A percentile compares a stretch with the other conserved stretches of the same genome.
phyloP scores from a whole-genome alignment of 1,140 invertebrate genomes.

The Drosophila simulans region DNA sequence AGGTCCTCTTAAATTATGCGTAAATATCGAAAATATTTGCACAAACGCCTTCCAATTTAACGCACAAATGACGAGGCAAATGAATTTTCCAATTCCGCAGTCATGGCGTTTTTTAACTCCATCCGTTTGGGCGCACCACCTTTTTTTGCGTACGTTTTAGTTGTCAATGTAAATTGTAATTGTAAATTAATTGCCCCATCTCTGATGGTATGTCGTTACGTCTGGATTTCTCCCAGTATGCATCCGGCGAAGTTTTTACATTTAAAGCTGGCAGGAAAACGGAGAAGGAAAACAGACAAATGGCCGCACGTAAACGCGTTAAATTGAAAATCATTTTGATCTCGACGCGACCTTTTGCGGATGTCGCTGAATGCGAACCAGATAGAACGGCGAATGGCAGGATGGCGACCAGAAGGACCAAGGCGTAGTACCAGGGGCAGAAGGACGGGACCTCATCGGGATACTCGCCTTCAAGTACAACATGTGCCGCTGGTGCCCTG shows the following conservation, averaged over 20 bases:
- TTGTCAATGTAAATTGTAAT: conserved; percentile 48
- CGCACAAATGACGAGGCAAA: conserved; percentile 47
- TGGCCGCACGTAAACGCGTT: conserved; percentile 79
- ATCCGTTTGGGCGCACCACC: conserved; percentile 49
- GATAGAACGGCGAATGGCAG: not conserved
- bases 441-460: not conserved
- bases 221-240: conserved; percentile 23
- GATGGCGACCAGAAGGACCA: conserved; percentile 2
- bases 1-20: conserved; percentile 69
- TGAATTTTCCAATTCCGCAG: conserved; percentile 33
- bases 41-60: conserved; percentile 73
- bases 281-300: conserved; percentile 58
- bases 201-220: conserved; percentile 1
- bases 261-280: conserved; percentile 37
- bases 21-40: conserved; percentile 77
- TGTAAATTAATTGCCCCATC: conserved; percentile 69
- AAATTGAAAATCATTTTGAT: conserved; percentile 84
- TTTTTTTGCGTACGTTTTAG: conserved; percentile 16
- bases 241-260: conserved; percentile 38
- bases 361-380: conserved; percentile 18
- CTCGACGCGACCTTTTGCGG: conserved; percentile 66
- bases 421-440: not conserved
- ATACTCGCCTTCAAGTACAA: conserved; percentile 54
- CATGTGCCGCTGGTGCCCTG: conserved; percentile 31
- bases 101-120: conserved; percentile 21